Evolutionary conservation across 2,113 vertebrate genomes (phyloP), one percentile per base, ranked within the genome.

Genomic region (Dicentrarchus labrax): DNA sequence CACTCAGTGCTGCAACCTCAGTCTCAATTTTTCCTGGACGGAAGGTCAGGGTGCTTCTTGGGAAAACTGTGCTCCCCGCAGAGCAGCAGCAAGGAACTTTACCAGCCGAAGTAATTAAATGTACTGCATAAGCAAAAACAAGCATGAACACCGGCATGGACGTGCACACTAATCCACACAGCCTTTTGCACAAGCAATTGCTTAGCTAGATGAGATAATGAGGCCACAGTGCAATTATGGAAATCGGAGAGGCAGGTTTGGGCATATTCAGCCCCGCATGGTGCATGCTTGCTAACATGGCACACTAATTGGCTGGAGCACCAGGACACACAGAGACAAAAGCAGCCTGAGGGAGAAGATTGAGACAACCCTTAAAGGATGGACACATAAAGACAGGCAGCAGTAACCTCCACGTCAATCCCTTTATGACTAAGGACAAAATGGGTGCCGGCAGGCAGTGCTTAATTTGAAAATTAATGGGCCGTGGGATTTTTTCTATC

Each of bases 341-440:
- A 65, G 54, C 68, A 77, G 65, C 86, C 86, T 50, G n/a, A 66
- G 83, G 86, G 89, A 88, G 78, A 45, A 47, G 51, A 85, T 7
- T 43, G 84, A 77, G 86, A 85, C 64, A 56, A 71, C 50, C 65
- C 64, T 45, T 16, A 50, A 84, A 86, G 45, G 76, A 22, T 41
- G 70, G 88, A 89, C 82, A 62, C 69, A 82, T 59, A 53, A 76
- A 90, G 81, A 84, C 71, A 67, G 69, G 22, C 53, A 41, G 73
- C 77, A 74, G 53, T 92, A 87, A 93, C 93, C 91, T 95, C 89
- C 78, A 87, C 66, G 39, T 86, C 84, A 89, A 59, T 85, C 77
- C 72, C 78, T 95, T 96, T 94, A 94, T 90, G 90, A 92, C 88
- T 83, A 94, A 95, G 94, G 95, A 94, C 94, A 91, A 90, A 93